These are phyloP conservation scores for Helicolenus hilgendorfi DNA, from an alignment of 2,797 vertebrate species.

Conservation along the genomic window DNA sequence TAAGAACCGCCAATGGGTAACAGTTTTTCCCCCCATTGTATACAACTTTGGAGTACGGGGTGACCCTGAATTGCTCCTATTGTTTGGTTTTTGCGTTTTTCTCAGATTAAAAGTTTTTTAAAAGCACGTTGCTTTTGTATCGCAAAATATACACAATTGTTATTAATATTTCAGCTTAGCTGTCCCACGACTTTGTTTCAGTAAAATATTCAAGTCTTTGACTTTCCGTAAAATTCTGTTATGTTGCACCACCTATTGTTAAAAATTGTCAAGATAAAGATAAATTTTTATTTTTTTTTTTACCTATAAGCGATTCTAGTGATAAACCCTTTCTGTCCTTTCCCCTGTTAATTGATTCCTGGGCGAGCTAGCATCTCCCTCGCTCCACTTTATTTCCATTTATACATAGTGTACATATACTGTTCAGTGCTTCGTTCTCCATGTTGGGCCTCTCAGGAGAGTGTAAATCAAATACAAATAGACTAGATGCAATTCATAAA, in stretches of 20 bases:
- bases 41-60: too few relatives aligned
- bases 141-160: too few relatives aligned
- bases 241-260: not conserved
- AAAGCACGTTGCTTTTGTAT: too few relatives aligned
- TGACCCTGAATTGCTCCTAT: too few relatives aligned
- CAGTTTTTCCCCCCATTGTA: too few relatives aligned
- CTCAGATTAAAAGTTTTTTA: too few relatives aligned
- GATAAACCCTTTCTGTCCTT: not conserved
- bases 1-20: not conserved
- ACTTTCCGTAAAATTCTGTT: not conserved
- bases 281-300: not conserved
- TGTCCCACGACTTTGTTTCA: not conserved
- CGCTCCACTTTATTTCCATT: conserved; percentile 12
- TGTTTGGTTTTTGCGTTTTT: too few relatives aligned
- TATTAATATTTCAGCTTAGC: too few relatives aligned
- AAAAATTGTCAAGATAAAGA: not conserved
- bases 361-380: not conserved
- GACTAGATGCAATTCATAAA: conserved; percentile 49
- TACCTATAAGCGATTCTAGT: not conserved
- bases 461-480: conserved; percentile 61
- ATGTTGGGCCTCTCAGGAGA: conserved; percentile 46
- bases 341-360: conserved; percentile 23
- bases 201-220: not conserved
- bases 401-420: conserved; percentile 49
- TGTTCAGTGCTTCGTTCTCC: conserved; percentile 44